Percentiles rank a stretch among this genome's conserved stretches.
Conservation (phyloP, 2,888 invertebrate genomes). For the Mechanitis mazaeus region DNA sequence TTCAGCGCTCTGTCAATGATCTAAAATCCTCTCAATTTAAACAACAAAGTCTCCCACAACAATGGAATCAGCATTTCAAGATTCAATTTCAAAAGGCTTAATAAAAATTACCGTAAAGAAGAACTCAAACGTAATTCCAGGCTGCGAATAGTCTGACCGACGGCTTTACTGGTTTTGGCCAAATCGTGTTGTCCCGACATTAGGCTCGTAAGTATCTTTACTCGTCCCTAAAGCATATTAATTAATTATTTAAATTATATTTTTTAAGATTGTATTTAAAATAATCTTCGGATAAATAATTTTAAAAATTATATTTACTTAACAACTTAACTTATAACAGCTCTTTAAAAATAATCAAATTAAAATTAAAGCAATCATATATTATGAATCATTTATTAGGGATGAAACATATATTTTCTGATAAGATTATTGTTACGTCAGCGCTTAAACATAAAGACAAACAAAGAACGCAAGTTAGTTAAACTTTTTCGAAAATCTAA, state of each 20-base stretch:
- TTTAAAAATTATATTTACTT: no score
- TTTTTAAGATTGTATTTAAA: no score
- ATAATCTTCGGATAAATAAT: no score
- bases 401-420: background rate
- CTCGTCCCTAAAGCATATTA: background rate
- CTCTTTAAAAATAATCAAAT: background rate
- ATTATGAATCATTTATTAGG: background rate
- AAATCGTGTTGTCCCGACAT: background rate
- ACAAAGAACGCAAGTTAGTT: no score
- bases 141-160: background rate
- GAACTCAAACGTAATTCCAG: conserved; percentile 6
- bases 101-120: conserved; percentile 15
- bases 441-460: background rate
- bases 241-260: no score
- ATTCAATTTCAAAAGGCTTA: conserved; percentile 20
- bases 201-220: background rate
- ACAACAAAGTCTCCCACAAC: background rate
- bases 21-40: background rate
- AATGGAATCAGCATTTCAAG: conserved; percentile 6
- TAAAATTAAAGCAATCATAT: background rate
- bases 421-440: background rate
- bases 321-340: no score
- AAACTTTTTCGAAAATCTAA: no score
- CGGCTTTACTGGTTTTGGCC: conserved; percentile 5
- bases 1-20: background rate